Conservation (phyloP, 2,888 invertebrate species). For the Allophyes oxyacanthae region DNA sequence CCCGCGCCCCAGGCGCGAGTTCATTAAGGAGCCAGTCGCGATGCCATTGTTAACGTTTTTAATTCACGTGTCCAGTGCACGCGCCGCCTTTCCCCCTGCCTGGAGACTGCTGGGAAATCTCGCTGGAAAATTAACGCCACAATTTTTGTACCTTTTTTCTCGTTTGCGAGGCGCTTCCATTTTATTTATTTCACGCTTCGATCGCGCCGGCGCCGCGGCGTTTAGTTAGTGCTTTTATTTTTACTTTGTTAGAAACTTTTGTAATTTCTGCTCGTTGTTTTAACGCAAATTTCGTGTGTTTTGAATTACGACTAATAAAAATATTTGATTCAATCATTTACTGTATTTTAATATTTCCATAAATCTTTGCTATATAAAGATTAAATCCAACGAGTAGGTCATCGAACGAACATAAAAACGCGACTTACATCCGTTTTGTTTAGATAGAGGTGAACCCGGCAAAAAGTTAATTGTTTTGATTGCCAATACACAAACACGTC, state of each 20-base stretch:
- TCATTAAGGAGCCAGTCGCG: constrained; percentile 84
- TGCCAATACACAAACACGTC: constrained; percentile 86
- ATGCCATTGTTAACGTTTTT: constrained; percentile 87
- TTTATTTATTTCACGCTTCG: constrained; percentile 87
- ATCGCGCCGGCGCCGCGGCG: constrained; percentile 78
- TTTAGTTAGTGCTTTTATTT: constrained; percentile 79
- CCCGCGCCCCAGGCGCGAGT: constrained; percentile 68
- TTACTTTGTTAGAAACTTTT: constrained; percentile 72
- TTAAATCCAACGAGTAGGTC: constrained; percentile 65
- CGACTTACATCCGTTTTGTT: constrained; percentile 68
- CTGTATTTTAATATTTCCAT: constrained; percentile 22
- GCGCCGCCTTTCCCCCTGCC: constrained; percentile 75
- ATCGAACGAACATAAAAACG: constrained; percentile 63
- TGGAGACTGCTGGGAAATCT: constrained; percentile 86
- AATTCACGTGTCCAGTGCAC: constrained; percentile 88
- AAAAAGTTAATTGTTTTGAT: constrained; percentile 89
- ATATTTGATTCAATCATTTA: constrained; percentile 10
- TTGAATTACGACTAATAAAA: constrained; percentile 27
- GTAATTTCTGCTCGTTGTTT: constrained; percentile 63
- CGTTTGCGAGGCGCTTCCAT: constrained; percentile 80
- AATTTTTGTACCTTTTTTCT: constrained; percentile 80
- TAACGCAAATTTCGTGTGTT: constrained; percentile 45
- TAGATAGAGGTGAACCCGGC: constrained; percentile 78
- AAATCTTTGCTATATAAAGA: constrained; percentile 5
- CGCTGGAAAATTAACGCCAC: constrained; percentile 88